phyloP scores from a whole-genome alignment of 2,797 vertebrate species.

The Takifugu rubripes region DNA sequence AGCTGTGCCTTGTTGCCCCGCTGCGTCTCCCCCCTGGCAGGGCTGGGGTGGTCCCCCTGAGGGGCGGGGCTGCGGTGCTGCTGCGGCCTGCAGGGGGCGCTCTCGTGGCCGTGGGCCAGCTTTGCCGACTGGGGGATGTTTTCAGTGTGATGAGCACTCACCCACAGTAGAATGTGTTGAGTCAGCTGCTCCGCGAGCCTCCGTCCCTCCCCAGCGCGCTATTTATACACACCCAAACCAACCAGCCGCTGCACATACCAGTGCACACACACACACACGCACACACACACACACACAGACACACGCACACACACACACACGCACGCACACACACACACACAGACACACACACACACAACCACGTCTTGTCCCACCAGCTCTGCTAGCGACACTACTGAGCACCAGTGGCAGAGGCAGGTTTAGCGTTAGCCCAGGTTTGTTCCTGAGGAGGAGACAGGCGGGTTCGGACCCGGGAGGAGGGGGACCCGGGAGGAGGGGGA shows the following conservation, averaged over 20 bases:
- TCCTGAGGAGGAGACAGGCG: constrained; percentile 38
- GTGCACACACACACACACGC: constrained; percentile 18
- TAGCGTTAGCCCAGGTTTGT: too few species aligned
- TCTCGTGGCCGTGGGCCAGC: constrained; percentile 1
- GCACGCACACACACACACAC: constrained; percentile 5
- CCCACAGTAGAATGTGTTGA: constrained; percentile 72
- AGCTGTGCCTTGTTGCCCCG: too few species aligned
- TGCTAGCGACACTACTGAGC: constrained; percentile 18
- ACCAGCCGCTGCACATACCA: constrained; percentile 36
- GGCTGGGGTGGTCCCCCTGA: neutral
- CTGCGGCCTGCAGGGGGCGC: constrained; percentile 9
- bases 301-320: neutral
- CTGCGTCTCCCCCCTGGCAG: too few species aligned
- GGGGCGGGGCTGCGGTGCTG: neutral
- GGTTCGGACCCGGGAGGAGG: constrained; percentile 5
- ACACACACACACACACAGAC: constrained; percentile 1
- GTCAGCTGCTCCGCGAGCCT: constrained; percentile 65
- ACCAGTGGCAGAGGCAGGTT: too few species aligned
- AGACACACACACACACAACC: neutral
- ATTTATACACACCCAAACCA: constrained; percentile 64
- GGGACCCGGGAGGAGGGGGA: too few species aligned
- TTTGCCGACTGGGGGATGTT: constrained; percentile 12
- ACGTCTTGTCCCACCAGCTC: neutral
- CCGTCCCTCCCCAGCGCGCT: constrained; percentile 55
- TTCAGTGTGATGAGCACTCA: constrained; percentile 54